phyloP scores from a whole-genome alignment of 2,888 invertebrate species.

The Nysson spinosus region DNA sequence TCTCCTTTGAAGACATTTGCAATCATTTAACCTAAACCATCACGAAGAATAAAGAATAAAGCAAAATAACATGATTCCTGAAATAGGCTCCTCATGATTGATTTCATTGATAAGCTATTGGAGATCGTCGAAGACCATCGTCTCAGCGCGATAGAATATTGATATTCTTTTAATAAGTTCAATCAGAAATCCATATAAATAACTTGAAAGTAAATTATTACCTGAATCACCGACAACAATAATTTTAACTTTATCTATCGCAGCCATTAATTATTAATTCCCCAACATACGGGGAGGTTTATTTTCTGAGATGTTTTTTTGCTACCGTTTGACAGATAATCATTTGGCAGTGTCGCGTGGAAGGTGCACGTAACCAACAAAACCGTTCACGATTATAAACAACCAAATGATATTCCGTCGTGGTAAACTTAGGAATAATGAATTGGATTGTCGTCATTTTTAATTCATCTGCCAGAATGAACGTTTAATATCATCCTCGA shows the following conservation, averaged over 20 bases:
- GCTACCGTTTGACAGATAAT: conserved; percentile 29
- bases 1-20: too few relatives aligned
- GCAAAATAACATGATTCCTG: too few relatives aligned
- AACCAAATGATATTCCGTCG: conserved; percentile 23
- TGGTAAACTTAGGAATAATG: conserved; percentile 29
- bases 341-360: conserved; percentile 23
- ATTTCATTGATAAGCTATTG: too few relatives aligned
- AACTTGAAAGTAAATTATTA: conserved; percentile 70
- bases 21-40: too few relatives aligned
- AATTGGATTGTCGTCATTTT: conserved; percentile 4
- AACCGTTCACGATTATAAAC: conserved; percentile 34
- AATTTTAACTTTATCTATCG: conserved; percentile 93
- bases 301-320: conserved; percentile 21
- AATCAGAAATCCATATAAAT: not conserved
- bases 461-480: conserved; percentile 7
- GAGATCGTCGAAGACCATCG: too few relatives aligned
- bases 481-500: conserved; percentile 4
- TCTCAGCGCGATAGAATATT: too few relatives aligned
- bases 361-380: conserved; percentile 40
- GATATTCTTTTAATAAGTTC: not conserved
- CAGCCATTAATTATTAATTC: conserved; percentile 81
- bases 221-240: conserved; percentile 95
- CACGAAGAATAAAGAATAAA: too few relatives aligned
- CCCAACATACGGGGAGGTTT: conserved; percentile 34
- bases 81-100: too few relatives aligned